A percentile compares a stretch with the other conserved stretches of the same genome.
Conservation (phyloP, 2,888 invertebrate genomes). For the Drosophila falleni region DNA sequence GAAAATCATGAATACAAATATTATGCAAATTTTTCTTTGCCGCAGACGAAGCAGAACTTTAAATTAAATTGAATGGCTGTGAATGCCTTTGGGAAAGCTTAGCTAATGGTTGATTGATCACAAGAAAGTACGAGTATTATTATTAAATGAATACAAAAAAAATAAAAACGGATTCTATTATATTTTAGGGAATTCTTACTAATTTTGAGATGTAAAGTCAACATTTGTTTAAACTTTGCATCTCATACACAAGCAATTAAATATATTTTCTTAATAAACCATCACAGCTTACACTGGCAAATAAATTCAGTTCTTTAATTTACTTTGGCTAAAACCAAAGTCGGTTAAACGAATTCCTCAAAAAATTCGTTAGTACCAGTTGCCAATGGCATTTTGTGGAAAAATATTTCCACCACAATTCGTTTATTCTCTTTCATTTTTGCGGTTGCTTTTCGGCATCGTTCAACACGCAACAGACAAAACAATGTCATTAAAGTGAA, state of each 20-base stretch:
- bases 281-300: not conserved
- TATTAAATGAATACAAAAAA: not conserved
- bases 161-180: not conserved
- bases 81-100: not conserved
- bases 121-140: not conserved
- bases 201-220: not conserved
- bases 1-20: constrained; percentile 16
- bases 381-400: constrained; percentile 7
- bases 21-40: constrained; percentile 10
- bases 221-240: not conserved
- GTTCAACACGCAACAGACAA: constrained; percentile 57
- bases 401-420: constrained; percentile 35
- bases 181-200: not conserved
- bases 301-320: not conserved
- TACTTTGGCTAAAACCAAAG: constrained; percentile 9
- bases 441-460: constrained; percentile 12
- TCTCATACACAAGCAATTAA: not conserved
- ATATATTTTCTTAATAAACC: not conserved
- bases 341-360: constrained; percentile 6
- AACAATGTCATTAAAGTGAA: constrained; percentile 70
- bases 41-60: not conserved
- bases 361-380: constrained; percentile 4
- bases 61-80: not conserved
- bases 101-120: not conserved
- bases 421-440: constrained; percentile 13